Conservation (phyloP, 2,888 invertebrate genomes). For the Drosophila picticornis region DNA sequence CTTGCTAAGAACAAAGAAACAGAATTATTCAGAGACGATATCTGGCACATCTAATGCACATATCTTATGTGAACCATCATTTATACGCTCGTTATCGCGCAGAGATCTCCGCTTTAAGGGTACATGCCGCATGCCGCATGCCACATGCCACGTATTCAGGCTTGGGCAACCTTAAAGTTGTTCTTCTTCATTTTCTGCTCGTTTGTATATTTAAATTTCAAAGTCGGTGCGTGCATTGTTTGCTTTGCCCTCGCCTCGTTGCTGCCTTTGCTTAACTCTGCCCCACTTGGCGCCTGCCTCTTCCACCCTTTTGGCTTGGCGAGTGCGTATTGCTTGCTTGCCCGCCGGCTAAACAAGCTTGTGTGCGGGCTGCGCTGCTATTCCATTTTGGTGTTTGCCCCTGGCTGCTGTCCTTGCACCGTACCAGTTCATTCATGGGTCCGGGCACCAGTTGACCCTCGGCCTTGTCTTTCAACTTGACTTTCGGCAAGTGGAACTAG, state of each 20-base stretch:
- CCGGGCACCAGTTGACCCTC: constrained; percentile 63
- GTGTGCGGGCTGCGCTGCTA: constrained; percentile 34
- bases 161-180: not conserved
- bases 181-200: not conserved
- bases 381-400: constrained; percentile 43
- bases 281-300: not conserved
- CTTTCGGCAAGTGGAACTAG: constrained; percentile 64
- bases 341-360: constrained; percentile 57
- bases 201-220: constrained; percentile 30
- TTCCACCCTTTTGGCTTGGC: constrained; percentile 1
- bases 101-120: not conserved
- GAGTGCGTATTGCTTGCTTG: constrained; percentile 28
- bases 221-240: constrained; percentile 32
- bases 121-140: no score
- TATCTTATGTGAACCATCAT: not conserved
- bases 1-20: not conserved
- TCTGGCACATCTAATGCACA: not conserved
- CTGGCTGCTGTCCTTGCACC: constrained; percentile 48
- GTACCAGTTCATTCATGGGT: constrained; percentile 9
- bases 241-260: constrained; percentile 27
- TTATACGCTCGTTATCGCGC: not conserved
- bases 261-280: not conserved
- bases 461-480: constrained; percentile 76
- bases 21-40: not conserved
- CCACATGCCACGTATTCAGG: not conserved